Evolutionary conservation across 2,888 invertebrate genomes (phyloP), one percentile per base, ranked within the genome.

Genomic region (Drosophila emarginata): DNA sequence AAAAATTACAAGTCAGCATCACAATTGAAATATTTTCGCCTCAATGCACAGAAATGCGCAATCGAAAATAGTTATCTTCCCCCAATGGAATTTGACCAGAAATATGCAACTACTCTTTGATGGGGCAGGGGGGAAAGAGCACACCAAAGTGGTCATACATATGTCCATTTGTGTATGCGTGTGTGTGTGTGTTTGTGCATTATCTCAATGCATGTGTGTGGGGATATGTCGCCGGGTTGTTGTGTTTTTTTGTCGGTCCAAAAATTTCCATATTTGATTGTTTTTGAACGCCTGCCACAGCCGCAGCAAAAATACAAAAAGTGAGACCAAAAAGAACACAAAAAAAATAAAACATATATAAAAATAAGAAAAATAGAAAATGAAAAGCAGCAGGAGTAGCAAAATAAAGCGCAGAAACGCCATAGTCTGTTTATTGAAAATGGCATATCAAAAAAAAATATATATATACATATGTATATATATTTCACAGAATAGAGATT

Each of bases 21-120:
- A 86, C 83, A 84, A 84, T 84, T 88, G 88, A 84, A 84, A 88
- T 88, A 84, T 88, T 84, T 84, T 80, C 88, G 88, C 83, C 83
- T 79, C 80, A 86, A 72, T 75, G 88, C 76, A 82, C 88, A 78
- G 83, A 82, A 83, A 88, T 83, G 86, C 80, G 79, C 83, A 87
- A 87, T 82, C 87, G 82, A 82, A 82, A 82, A 82, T 82, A 87
- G 82, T 87, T 82, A 82, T 82, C 87, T 85, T 68, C 73, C 76
- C 67, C 79, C 78, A 72, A 63, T 78, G 76, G 76, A 80, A 78
- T 72, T 76, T 75, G 60, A 70, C 79, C 77, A 81, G 79, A 77
- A 81, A 82, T 82, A 79, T 80, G 86, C 84, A 79, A 59, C 28
- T 45, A 45, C 21, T 26, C 14, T 5, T 58, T 36, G 23, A 4